These are phyloP conservation scores for Paralinhomoeus sp. DNA, from an alignment of 2,888 invertebrate genomes.

Conservation along the genomic window DNA sequence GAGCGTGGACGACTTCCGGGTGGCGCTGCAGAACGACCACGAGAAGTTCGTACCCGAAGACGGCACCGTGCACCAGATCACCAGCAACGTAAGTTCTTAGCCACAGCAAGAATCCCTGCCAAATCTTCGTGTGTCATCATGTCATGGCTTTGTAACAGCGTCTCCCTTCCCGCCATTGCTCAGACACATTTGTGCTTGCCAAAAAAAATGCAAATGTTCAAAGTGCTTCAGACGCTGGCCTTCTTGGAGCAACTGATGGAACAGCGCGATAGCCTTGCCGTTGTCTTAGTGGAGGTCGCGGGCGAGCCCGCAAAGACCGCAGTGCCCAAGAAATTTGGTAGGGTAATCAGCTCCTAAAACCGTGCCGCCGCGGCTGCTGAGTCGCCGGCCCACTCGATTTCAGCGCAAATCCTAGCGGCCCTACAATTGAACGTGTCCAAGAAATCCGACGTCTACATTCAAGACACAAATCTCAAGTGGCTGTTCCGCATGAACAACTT, in stretches of 20 bases:
- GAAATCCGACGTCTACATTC: constrained; percentile 66
- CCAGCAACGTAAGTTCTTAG: constrained; percentile 50
- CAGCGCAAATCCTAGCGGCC: constrained; percentile 67
- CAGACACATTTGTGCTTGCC: too few species aligned
- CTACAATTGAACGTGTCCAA: constrained; percentile 64
- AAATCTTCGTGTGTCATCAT: too few species aligned
- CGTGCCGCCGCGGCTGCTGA: too few species aligned
- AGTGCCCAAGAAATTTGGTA: constrained; percentile 4
- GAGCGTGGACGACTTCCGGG: constrained; percentile 78
- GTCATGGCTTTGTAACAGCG: too few species aligned
- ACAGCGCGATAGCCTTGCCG: constrained; percentile 24
- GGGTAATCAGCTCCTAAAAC: constrained; percentile 6
- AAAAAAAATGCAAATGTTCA: neutral
- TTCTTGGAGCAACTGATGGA: constrained; percentile 55
- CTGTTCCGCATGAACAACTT: constrained; percentile 55
- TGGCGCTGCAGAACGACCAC: constrained; percentile 48
- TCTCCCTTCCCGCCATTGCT: too few species aligned
- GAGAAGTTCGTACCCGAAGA: constrained; percentile 60
- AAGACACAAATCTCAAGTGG: constrained; percentile 23
- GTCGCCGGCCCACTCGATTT: too few species aligned
- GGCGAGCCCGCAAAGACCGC: neutral
- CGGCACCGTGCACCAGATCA: constrained; percentile 89
- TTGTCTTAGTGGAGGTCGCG: constrained; percentile 4
- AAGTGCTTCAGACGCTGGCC: constrained; percentile 36
- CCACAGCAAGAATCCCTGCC: neutral